A percentile compares a stretch with the other conserved stretches of the same genome.
phyloP scores from a whole-genome alignment of 2,113 vertebrate genomes.

The Anolis carolinensis region DNA sequence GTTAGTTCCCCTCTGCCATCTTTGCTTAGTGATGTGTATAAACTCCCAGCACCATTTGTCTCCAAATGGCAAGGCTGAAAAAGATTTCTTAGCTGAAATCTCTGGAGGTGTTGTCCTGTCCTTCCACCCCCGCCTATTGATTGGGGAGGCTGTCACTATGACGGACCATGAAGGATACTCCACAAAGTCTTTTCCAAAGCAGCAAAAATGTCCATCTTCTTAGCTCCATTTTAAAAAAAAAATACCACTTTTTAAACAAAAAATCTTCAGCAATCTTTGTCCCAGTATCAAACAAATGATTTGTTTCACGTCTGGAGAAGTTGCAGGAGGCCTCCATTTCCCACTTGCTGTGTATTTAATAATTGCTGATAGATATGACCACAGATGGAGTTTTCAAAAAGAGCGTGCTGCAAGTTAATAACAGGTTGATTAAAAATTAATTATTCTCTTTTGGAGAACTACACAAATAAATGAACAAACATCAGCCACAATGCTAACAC shows the following conservation, averaged over 20 bases:
- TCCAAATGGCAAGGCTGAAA: not conserved
- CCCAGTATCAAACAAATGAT: not conserved
- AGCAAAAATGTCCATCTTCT: not conserved
- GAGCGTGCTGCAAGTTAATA: slow-evolving; percentile 32
- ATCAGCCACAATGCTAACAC: not conserved
- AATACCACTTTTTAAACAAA: too few species aligned
- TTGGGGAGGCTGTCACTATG: not conserved
- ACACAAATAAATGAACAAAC: slow-evolving; percentile 37
- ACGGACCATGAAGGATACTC: not conserved
- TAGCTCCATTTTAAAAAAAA: not conserved
- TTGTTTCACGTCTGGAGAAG: not conserved
- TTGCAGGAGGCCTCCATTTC: not conserved
- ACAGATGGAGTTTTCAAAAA: slow-evolving; percentile 18
- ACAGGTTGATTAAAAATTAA: slow-evolving; percentile 40
- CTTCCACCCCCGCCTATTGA: not conserved
- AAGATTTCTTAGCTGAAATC: not conserved
- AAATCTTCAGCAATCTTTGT: not conserved
- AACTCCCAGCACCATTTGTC: not conserved
- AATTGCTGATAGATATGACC: slow-evolving; percentile 23
- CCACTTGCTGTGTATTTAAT: slow-evolving; percentile 19
- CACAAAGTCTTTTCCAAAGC: not conserved
- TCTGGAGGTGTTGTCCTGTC: not conserved
- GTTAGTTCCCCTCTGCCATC: not conserved
- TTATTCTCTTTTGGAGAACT: slow-evolving; percentile 27
- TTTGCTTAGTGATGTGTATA: not conserved